Base-by-base conservation (phyloP, 2,113 vertebrate genomes). In the Acanthisitta chloris region DNA sequence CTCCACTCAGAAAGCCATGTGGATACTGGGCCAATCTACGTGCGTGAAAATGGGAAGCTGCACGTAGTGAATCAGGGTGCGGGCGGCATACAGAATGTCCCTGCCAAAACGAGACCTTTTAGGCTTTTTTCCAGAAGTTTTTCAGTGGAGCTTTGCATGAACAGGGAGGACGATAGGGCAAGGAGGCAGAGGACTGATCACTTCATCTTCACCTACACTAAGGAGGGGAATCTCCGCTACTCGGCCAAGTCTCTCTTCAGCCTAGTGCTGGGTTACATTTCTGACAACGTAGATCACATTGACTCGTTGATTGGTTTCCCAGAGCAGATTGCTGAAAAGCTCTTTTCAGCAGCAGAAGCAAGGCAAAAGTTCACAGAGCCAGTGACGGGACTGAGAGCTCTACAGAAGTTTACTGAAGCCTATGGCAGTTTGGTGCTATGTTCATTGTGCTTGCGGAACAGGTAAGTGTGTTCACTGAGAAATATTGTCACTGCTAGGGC, bases 241-340 rank as follows among this genome's bases (percentile, higher is more conserved):
- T 98, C 98, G 0, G 98, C 98, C n/a, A 99, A 99, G 91, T 98
- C 99, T 24, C 99, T 99, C 46, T 99, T 99, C 96, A 98, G 98
- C 96, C 97, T 99, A 1, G 98, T 98, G 14, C 95, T 99, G 82
- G 97, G 98, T 83, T 99, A 99, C 93, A 98, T 99, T 52, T 99
- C 99, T 48, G 98, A 99, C 95, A 99, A 99, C 25, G 98, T 99
- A 34, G 98, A 99, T 80, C 98, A 99, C 83, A 98, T 99, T 66
- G 99, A 99, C 91, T 99, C 99, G 4, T 96, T 99, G 88, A 97
- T 99, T 65, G 99, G 98, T 70, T 99, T 99, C 93, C 99, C 99
- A 11, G 99, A 99, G 80, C 99, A 99, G 97, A 98, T 99, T 92
- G 99, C 99, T 21, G 98, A 99, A 88, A 99, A 97, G 92, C 98